Evolutionary conservation across 2,797 vertebrate species (phyloP).

Genomic region (Tauraco hartlaubi): DNA sequence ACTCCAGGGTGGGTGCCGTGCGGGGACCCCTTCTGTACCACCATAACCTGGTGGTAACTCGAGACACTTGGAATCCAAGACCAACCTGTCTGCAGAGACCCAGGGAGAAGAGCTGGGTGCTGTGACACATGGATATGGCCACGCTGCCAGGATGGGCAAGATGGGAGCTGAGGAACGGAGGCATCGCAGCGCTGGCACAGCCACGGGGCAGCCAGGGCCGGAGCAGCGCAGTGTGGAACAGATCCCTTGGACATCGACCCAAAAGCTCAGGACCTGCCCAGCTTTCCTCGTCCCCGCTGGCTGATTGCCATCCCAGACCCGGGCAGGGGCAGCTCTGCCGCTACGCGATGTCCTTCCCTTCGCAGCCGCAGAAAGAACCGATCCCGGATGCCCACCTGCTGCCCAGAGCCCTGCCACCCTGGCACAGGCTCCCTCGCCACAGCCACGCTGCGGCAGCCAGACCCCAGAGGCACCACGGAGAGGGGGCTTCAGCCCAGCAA

Average conservation of each 20-base stretch:
- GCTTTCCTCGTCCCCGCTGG: background rate
- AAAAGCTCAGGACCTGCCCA: too few species aligned
- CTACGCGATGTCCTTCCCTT: background rate
- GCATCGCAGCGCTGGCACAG: accelerated
- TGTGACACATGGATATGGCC: accelerated
- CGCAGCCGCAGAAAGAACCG: background rate
- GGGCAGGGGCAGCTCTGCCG: background rate
- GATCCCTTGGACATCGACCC: too few species aligned
- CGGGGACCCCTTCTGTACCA: background rate
- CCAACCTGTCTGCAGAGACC: background rate
- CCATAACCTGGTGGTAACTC: background rate
- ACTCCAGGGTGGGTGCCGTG: accelerated
- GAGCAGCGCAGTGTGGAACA: accelerated
- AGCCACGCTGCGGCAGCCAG: background rate
- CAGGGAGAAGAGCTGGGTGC: background rate
- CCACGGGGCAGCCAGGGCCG: background rate
- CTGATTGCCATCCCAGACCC: accelerated
- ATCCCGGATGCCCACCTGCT: accelerated
- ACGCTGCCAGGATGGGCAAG: too few species aligned
- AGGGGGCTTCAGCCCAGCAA: too few species aligned
- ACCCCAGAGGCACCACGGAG: background rate
- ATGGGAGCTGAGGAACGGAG: too few species aligned
- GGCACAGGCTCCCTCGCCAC: background rate
- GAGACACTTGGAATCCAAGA: accelerated
- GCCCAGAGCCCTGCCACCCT: background rate